phyloP scores from a whole-genome alignment of 1,140 invertebrate genomes.

The Limonius californicus region DNA sequence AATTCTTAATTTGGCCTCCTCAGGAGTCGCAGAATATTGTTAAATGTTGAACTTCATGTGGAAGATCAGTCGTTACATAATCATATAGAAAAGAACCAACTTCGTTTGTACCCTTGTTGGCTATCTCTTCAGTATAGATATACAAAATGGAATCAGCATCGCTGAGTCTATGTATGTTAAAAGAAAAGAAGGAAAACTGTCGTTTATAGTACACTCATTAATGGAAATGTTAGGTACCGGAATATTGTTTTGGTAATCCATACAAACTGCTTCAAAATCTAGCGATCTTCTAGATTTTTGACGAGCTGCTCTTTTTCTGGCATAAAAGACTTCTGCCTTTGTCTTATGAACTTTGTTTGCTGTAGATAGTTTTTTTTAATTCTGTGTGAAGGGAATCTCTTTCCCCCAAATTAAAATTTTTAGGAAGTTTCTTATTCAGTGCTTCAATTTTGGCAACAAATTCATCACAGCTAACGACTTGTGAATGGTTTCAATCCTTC shows the following conservation, averaged over 20 bases:
- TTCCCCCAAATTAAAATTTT: too few relatives aligned
- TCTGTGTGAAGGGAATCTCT: too few relatives aligned
- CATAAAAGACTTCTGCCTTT: too few relatives aligned
- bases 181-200: conserved; percentile 20
- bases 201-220: conserved; percentile 26
- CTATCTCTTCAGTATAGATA: not conserved
- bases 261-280: too few relatives aligned
- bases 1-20: conserved; percentile 17
- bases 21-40: conserved; percentile 15
- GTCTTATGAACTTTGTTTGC: too few relatives aligned
- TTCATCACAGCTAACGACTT: too few relatives aligned
- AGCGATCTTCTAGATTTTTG: too few relatives aligned
- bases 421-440: too few relatives aligned
- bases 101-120: conserved; percentile 1
- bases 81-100: conserved; percentile 17
- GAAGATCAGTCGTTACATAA: not conserved
- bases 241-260: conserved; percentile 24
- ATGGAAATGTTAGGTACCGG: conserved; percentile 19
- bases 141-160: not conserved
- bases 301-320: too few relatives aligned
- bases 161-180: conserved; percentile 16
- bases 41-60: not conserved
- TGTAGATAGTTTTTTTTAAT: too few relatives aligned
- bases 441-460: too few relatives aligned
- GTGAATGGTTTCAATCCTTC: too few relatives aligned